Evolutionary conservation across 2,888 invertebrate genomes (phyloP), one percentile per base, ranked within the genome.

Genomic region (Blastobasis adustella): DNA sequence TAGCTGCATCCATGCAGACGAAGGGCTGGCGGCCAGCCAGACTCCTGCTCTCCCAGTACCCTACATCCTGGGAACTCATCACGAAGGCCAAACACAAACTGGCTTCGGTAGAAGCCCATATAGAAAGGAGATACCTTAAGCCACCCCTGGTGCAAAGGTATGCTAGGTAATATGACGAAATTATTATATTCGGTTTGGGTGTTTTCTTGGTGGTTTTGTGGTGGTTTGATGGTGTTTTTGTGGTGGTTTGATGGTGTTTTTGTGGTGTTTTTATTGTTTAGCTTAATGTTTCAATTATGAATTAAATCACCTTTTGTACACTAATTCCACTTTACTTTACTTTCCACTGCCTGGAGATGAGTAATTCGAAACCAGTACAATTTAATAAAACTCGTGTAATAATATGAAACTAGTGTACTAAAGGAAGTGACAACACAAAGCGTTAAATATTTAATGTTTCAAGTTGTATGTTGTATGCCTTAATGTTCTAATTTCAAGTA

Each of bases 71-170:
- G 0, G 77, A 89, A 66, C 77, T 84, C 83, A 92, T 72, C 89
- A 92, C 63, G 84, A 90, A 73, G 81, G 92, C 80, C 89, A 92
- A 70, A 41, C 92, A 93, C 65, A 91, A 96, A 65, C 90, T 99
- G 51, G 90, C 95, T 5, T 91, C 93, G 0, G 86, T 98, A 9
- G 98, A 98, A 80, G 92, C 94, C 0, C 96, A 96, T 62, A 96
- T 98, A 50, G 98, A 98, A 79, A 89, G 98, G 63, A 90, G 98
- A 61, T 98, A 98, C 78, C 89, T 98, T 45, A 97, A 97, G 79
- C 97, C 98, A 54, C 98, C 98, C 45, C 90, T 98, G 53, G 95
- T 94, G 67, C 86, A 83, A 72, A 87, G 87, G 87, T 86, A 79
- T 67, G 78, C 79, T 75, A 77, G 81, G 80, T 80, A 81, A 77